These are phyloP conservation scores for Microctonus brassicae DNA, from an alignment of 2,888 invertebrate genomes.

Conservation along the genomic window DNA sequence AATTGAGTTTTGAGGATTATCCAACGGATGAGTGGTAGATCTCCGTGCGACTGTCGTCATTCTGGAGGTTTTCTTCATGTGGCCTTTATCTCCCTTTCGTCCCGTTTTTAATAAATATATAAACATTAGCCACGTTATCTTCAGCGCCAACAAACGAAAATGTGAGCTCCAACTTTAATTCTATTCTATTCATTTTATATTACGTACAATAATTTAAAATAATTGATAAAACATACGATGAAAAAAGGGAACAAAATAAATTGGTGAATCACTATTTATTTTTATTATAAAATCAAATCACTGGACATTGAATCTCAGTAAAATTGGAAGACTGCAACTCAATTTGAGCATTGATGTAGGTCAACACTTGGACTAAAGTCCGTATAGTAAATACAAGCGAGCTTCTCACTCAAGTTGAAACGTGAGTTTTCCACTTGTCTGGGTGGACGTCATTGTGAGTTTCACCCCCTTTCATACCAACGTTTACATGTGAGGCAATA, in stretches of 20 bases:
- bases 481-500: background rate
- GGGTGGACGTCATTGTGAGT: background rate
- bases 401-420: slow-evolving; percentile 28
- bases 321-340: slow-evolving; percentile 3
- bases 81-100: slow-evolving; percentile 12
- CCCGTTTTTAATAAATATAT: too few relatives aligned
- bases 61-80: slow-evolving; percentile 41
- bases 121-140: too few relatives aligned
- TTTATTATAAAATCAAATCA: background rate
- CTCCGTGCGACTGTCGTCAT: slow-evolving; percentile 61
- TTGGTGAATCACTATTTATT: background rate
- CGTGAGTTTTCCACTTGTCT: slow-evolving; percentile 24
- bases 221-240: background rate
- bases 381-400: slow-evolving; percentile 17
- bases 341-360: background rate
- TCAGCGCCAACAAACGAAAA: too few relatives aligned
- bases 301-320: slow-evolving; percentile 13
- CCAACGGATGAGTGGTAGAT: slow-evolving; percentile 66
- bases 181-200: background rate
- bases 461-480: background rate
- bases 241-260: background rate
- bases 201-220: too few relatives aligned
- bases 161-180: too few relatives aligned
- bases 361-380: slow-evolving; percentile 19
- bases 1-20: slow-evolving; percentile 70